phyloP scores from a whole-genome alignment of 2,113 vertebrate genomes.

The Mus musculus region GRCm39 chr13:58214501-58215000 shows the following conservation, averaged over 20 bases:
- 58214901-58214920: constrained; percentile 62
- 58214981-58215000: not conserved
- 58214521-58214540: not conserved
- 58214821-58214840: constrained; percentile 10
- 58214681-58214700: constrained; percentile 43
- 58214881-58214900: constrained; percentile 17
- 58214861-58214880: constrained; percentile 31
- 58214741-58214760: not conserved
- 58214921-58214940: constrained; percentile 26
- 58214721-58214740: constrained; percentile 10
- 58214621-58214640: constrained; percentile 56
- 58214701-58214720: constrained; percentile 39
- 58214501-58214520: no score
- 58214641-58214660: constrained; percentile 43
- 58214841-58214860: not conserved
- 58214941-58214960: not conserved
- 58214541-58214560: not conserved
- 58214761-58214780: not conserved
- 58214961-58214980: not conserved
- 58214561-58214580: not conserved
- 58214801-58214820: constrained; percentile 3
- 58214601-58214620: not conserved
- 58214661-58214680: constrained; percentile 46
- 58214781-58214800: not conserved
- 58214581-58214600: not conserved